Conservation (phyloP, 2,113 vertebrate species). For the Dermatemys mawii region DNA sequence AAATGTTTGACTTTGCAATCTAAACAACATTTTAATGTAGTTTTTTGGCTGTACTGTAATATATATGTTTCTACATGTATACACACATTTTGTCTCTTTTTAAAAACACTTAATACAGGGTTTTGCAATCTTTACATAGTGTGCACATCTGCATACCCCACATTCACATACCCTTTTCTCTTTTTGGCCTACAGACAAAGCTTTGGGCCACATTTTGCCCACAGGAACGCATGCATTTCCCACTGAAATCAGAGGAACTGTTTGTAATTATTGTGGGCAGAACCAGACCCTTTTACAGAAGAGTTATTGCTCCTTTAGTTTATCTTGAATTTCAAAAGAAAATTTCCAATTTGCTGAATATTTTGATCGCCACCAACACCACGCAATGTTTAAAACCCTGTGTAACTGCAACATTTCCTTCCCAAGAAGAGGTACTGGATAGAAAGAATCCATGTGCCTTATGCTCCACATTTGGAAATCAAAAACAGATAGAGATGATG, state of each 20-base stretch:
- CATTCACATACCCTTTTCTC: background rate
- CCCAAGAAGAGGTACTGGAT: background rate
- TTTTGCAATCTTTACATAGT: too few species aligned
- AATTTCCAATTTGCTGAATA: slow-evolving; percentile 16
- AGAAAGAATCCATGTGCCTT: slow-evolving; percentile 10
- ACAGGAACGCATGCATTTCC: background rate
- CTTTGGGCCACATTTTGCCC: background rate
- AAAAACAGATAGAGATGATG: slow-evolving; percentile 15
- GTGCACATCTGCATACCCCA: background rate
- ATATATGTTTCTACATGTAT: background rate
- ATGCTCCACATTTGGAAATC: slow-evolving; percentile 16
- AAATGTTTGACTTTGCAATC: background rate
- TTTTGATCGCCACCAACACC: background rate
- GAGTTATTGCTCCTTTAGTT: slow-evolving; percentile 1
- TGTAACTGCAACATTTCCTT: slow-evolving; percentile 10
- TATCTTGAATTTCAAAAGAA: background rate
- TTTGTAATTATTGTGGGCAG: background rate
- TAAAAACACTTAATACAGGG: background rate
- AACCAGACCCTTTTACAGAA: background rate
- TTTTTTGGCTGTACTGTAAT: background rate
- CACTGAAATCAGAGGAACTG: background rate
- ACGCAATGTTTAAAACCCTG: background rate
- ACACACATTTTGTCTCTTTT: background rate
- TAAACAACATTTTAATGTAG: slow-evolving; percentile 30
- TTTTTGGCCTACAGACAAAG: background rate